Evolutionary conservation across 2,888 invertebrate species (phyloP).

Genomic region (Caenorhabditis japonica): DNA sequence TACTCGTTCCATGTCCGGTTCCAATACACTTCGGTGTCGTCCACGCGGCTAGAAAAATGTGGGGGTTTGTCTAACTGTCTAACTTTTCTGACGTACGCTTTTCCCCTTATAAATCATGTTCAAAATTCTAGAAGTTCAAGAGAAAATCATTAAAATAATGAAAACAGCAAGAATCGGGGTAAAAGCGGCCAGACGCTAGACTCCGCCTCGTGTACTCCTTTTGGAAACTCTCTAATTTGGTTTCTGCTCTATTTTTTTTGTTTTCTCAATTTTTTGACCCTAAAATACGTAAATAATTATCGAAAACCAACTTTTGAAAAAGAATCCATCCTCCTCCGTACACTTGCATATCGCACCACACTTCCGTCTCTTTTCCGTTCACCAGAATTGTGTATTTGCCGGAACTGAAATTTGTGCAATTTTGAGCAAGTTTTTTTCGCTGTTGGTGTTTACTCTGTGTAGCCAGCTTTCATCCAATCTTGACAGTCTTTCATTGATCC

Average conservation of each 20-base stretch:
- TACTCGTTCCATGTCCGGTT: constrained; percentile 68
- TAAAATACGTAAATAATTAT: neutral
- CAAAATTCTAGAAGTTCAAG: no score
- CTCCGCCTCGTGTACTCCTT: no score
- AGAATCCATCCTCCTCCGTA: constrained; percentile 56
- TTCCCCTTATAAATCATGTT: no score
- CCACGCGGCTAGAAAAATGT: constrained; percentile 55
- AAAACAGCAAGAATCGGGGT: no score
- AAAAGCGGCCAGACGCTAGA: no score
- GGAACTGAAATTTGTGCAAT: constrained; percentile 41
- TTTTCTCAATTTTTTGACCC: constrained; percentile 5
- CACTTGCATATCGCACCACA: constrained; percentile 57
- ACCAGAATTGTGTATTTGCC: constrained; percentile 49
- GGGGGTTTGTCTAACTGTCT: neutral
- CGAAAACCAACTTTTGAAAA: constrained; percentile 47
- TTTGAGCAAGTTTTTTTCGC: neutral
- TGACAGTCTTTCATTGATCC: constrained; percentile 53
- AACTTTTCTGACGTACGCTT: no score
- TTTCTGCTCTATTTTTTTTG: neutral
- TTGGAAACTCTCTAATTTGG: neutral
- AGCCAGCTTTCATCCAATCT: constrained; percentile 58
- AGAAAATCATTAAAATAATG: no score
- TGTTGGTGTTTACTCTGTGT: constrained; percentile 48
- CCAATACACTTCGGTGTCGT: constrained; percentile 64
- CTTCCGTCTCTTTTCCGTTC: constrained; percentile 38